These are phyloP conservation scores for Orthonychiurus folsomi DNA, from an alignment of 2,888 invertebrate species.

Conservation along the genomic window DNA sequence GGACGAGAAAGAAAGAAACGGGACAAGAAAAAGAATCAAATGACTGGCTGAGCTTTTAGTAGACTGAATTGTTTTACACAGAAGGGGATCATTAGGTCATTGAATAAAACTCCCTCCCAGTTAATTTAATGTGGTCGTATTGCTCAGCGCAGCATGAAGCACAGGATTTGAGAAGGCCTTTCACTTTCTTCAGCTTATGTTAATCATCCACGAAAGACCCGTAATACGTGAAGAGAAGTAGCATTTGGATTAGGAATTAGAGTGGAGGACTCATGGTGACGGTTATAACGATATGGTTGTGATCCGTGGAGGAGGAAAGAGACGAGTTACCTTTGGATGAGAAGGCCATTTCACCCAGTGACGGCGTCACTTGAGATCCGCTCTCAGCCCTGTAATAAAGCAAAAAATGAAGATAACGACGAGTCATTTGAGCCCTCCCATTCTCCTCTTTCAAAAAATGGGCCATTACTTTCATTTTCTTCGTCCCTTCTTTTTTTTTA, in stretches of 20 bases:
- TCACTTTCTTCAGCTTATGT: no score
- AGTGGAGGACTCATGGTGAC: constrained; percentile 9
- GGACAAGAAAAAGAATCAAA: no score
- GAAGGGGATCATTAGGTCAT: background rate
- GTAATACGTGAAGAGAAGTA: background rate
- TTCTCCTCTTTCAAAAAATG: constrained; percentile 15
- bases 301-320: constrained; percentile 1
- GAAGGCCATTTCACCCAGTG: constrained; percentile 37
- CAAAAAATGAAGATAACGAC: constrained; percentile 16
- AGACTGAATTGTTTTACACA: background rate
- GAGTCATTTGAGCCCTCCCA: constrained; percentile 25
- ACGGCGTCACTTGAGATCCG: constrained; percentile 36
- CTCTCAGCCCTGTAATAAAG: constrained; percentile 24
- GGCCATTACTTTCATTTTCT: constrained; percentile 21
- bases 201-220: no score
- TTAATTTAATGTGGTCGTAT: background rate
- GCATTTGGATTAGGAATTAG: constrained; percentile 4
- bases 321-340: constrained; percentile 19
- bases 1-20: no score
- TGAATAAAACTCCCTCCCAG: background rate
- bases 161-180: background rate
- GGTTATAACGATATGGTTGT: constrained; percentile 11
- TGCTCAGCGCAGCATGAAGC: background rate
- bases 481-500: background rate
- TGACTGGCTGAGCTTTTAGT: no score